phyloP scores from a whole-genome alignment of 2,113 vertebrate species.

The Ovibos moschatus region DNA sequence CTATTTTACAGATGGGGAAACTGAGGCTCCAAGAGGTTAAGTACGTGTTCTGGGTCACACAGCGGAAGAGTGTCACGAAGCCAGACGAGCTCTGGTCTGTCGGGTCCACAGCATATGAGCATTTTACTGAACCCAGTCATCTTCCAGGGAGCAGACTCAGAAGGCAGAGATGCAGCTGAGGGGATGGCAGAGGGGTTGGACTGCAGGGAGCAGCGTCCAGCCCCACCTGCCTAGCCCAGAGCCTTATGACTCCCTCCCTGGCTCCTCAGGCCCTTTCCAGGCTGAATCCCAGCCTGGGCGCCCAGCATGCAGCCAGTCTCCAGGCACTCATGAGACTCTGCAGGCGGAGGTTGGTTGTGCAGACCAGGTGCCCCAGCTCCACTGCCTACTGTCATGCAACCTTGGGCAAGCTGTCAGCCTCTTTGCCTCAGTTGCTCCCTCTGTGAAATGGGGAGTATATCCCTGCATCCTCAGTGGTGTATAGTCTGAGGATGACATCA shows the following conservation, averaged over 20 bases:
- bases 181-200: neutral
- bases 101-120: neutral
- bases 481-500: neutral
- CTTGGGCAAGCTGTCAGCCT: neutral
- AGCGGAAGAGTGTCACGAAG: neutral
- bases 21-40: neutral
- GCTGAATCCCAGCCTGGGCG: neutral
- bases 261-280: neutral
- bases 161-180: neutral
- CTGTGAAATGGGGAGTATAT: neutral
- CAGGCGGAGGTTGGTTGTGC: neutral
- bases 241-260: neutral
- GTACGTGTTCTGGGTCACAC: neutral
- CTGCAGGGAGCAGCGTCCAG: neutral
- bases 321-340: neutral
- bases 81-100: neutral
- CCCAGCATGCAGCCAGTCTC: neutral
- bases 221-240: neutral
- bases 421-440: neutral
- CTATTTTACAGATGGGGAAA: neutral
- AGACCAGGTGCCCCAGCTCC: fast-evolving
- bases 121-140: neutral
- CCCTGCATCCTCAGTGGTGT: neutral
- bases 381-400: neutral
- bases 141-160: neutral